phyloP scores from a whole-genome alignment of 2,797 vertebrate genomes.

The Peromyscus attwateri region DNA sequence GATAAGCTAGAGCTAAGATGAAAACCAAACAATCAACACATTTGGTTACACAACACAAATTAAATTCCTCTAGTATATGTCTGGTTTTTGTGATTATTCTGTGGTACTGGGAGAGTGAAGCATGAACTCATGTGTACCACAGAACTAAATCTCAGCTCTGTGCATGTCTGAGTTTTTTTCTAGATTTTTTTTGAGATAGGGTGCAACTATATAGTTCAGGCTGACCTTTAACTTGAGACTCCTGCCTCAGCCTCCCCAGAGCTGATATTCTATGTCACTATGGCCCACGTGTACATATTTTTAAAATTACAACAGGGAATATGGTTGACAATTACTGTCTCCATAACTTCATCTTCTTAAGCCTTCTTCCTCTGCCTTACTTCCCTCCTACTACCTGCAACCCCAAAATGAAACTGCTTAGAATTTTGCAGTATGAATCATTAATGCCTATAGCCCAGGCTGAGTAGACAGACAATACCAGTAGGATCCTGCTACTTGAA shows the following conservation, averaged over 20 bases:
- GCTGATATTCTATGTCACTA: neutral
- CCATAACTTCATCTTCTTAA: neutral
- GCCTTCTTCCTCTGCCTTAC: neutral
- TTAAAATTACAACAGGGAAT: neutral
- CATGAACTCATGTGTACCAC: neutral
- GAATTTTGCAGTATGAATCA: neutral
- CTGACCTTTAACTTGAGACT: neutral
- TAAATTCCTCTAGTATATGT: neutral
- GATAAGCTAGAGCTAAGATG: neutral
- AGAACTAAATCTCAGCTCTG: neutral
- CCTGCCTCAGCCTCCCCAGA: neutral
- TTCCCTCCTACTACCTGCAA: neutral
- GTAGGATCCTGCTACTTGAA: neutral
- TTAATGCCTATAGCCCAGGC: neutral
- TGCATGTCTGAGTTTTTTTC: neutral
- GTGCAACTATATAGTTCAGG: neutral
- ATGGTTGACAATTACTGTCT: neutral
- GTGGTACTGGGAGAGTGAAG: neutral
- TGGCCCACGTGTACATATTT: neutral
- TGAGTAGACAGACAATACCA: neutral
- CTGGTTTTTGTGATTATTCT: neutral
- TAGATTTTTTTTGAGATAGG: neutral
- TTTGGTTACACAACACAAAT: constrained; percentile 5
- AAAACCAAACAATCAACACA: neutral
- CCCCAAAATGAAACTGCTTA: neutral